Base-by-base conservation (phyloP, 1,140 invertebrate species). In the Pollicipes pollicipes region DNA sequence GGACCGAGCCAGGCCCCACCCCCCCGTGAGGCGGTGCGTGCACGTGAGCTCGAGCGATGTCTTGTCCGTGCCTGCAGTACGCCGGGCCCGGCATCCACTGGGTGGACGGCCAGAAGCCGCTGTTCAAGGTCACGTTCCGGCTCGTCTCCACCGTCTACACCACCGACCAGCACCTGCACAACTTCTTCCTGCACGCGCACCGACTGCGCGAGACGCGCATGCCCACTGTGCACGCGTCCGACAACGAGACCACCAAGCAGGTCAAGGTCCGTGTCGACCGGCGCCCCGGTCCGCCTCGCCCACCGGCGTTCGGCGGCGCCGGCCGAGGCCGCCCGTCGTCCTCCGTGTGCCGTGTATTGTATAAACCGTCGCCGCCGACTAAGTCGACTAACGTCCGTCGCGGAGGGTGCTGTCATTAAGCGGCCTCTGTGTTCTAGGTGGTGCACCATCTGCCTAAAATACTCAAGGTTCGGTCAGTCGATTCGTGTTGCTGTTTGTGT, bases 81-180 rank as follows among this genome's bases (percentile, higher is more conserved):
- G 83, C 89, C 71, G 91, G 91, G 0, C 91, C 92, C 17, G 93
- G 96, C 76, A 88, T 96, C 26, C 87, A 87, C 73, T 96, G 92
- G 92, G 89, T 97, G 35, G 93, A 97, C 80, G 85, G 87, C 68
- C 92, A 93, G 75, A 88, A 90, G 76, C 87, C 86, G 64, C 83
- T 97, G 0, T 96, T 96, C 76, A 87, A 85, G 58, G 87, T 95
- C n/a, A 84, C 84, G 45, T 83, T 95, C 37, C 86, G 88, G 68
- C 81, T 97, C 29, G 85, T 90, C 45, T 96, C 93, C 0, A 95
- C 93, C 3, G 88, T 96, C 21, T 87, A 90, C 35, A 93, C 91
- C 0, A 84, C 84, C 58, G 92, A 95, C 81, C 83, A 85, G 71
- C 90, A 95, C 81, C 79, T 95, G 30, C 89, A 91, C 76, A 93